Conservation (phyloP, 2,797 vertebrate genomes). For the Sebastes nivosus region DNA sequence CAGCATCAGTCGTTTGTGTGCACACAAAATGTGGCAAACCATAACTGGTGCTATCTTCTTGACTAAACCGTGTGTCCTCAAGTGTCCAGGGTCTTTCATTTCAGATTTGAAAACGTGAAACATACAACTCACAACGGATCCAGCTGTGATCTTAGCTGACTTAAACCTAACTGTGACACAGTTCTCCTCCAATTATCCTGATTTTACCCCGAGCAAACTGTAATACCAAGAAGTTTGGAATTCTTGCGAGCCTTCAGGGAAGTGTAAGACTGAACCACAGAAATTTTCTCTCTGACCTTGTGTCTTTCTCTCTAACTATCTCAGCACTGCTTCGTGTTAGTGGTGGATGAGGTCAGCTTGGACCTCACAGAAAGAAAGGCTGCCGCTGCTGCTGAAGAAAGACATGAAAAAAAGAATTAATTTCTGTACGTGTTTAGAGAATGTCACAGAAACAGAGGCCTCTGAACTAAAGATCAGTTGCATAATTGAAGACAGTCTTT, state of each 20-base stretch:
- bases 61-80: neutral
- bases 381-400: conserved; percentile 12
- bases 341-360: conserved; percentile 34
- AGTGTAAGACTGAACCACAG: neutral
- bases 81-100: neutral
- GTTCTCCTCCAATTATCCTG: neutral
- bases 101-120: neutral
- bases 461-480: conserved; percentile 10
- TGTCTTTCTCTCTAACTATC: neutral
- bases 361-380: conserved; percentile 40
- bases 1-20: neutral
- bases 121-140: neutral
- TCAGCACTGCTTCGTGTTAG: neutral
- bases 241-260: neutral
- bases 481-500: conserved; percentile 23
- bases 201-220: neutral
- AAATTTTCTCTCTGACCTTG: neutral
- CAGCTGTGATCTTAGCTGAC: conserved; percentile 46
- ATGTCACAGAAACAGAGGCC: neutral
- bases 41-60: neutral
- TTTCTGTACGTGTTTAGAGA: conserved; percentile 2
- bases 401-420: neutral
- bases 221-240: neutral
- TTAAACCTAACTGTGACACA: neutral
- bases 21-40: neutral